phyloP scores from a whole-genome alignment of 2,113 vertebrate genomes.

The Bungarus multicinctus region DNA sequence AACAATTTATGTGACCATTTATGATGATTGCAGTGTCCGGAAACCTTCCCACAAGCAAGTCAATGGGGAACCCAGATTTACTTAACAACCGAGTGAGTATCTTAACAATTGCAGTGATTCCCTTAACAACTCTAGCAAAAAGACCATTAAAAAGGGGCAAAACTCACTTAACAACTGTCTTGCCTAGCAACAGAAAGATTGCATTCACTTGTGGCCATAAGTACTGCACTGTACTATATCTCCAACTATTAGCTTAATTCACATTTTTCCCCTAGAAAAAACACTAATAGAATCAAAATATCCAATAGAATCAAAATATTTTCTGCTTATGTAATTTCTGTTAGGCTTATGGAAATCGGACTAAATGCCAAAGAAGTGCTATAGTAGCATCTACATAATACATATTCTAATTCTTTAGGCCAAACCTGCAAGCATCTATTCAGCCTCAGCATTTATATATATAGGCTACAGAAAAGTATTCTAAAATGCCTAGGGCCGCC shows the following conservation, averaged over 20 bases:
- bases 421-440: neutral
- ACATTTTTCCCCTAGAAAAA: neutral
- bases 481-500: neutral
- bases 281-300: neutral
- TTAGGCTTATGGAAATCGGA: too few relatives aligned
- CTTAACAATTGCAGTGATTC: too few relatives aligned
- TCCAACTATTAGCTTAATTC: neutral
- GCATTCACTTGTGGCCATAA: neutral
- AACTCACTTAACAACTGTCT: too few relatives aligned
- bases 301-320: neutral
- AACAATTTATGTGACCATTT: too few relatives aligned
- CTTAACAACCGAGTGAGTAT: too few relatives aligned
- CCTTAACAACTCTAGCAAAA: too few relatives aligned
- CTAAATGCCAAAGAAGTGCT: neutral
- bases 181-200: neutral
- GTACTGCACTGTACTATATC: neutral
- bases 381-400: neutral
- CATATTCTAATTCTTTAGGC: neutral
- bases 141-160: too few relatives aligned
- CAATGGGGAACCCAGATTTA: too few relatives aligned
- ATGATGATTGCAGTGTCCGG: too few relatives aligned
- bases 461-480: neutral
- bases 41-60: too few relatives aligned
- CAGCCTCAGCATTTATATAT: neutral
- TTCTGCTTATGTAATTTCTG: neutral